Percentiles rank a stretch among this genome's conserved stretches.
These are phyloP conservation scores for Andrena bicolor DNA, from an alignment of 2,888 invertebrate species.

Conservation along the genomic window DNA sequence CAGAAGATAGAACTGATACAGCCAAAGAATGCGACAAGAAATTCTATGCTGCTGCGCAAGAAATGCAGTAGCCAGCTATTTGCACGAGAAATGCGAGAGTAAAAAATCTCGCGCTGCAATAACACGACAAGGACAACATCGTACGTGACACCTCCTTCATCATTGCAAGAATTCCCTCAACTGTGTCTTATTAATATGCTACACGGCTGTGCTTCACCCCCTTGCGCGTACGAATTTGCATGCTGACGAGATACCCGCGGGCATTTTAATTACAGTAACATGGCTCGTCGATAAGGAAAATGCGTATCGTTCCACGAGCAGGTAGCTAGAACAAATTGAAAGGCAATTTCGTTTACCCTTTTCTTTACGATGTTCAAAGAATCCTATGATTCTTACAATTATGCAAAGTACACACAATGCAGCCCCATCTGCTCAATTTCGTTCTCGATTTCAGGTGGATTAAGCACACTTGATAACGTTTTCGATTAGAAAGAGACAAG, in stretches of 20 bases:
- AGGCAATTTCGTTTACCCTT: not conserved
- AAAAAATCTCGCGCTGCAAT: constrained; percentile 28
- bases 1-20: constrained; percentile 20
- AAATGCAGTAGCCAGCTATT: constrained; percentile 25
- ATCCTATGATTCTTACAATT: not conserved
- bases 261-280: constrained; percentile 9
- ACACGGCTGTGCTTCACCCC: not conserved
- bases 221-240: constrained; percentile 1
- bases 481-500: constrained; percentile 10
- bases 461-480: not conserved
- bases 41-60: constrained; percentile 13
- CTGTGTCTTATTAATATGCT: constrained; percentile 38
- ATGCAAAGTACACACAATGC: not conserved
- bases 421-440: not conserved
- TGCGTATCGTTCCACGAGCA: not conserved
- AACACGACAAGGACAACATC: constrained; percentile 39
- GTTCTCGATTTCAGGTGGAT: not conserved
- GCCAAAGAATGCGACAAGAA: constrained; percentile 41
- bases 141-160: constrained; percentile 29
- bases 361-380: not conserved
- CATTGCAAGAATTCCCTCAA: constrained; percentile 24
- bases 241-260: not conserved
- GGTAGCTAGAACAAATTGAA: not conserved
- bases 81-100: constrained; percentile 28
- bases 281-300: not conserved